phyloP scores from a whole-genome alignment of 2,888 invertebrate genomes.

The Drosophila prolongata region DNA sequence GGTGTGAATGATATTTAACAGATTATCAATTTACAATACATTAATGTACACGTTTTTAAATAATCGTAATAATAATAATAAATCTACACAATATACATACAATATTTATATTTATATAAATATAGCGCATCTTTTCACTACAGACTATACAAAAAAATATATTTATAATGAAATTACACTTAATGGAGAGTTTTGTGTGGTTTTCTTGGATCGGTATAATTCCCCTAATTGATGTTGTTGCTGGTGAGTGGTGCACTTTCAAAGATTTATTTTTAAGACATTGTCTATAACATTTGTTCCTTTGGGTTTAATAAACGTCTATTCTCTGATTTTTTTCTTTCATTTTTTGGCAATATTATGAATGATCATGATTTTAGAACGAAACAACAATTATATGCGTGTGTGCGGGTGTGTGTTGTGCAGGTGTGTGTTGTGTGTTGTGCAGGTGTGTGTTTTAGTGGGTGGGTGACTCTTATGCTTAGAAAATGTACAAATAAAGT shows the following conservation, averaged over 20 bases:
- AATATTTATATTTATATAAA: constrained; percentile 44
- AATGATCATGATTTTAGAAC: constrained; percentile 34
- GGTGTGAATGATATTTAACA: constrained; percentile 69
- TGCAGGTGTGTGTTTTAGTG: constrained; percentile 12
- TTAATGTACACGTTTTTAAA: constrained; percentile 68
- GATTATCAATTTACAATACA: constrained; percentile 65
- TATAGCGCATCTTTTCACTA: constrained; percentile 48
- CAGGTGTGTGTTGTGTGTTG: constrained; percentile 6
- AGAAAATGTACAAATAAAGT: constrained; percentile 49
- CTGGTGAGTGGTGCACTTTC: constrained; percentile 32
- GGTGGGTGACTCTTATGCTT: constrained; percentile 49
- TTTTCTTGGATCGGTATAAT: constrained; percentile 6
- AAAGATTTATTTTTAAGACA: constrained; percentile 22
- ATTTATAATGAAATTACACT: constrained; percentile 50
- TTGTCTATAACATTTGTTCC: constrained; percentile 34
- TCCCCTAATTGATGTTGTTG: constrained; percentile 20
- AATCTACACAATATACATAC: constrained; percentile 62
- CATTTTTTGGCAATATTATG: constrained; percentile 30
- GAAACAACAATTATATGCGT: constrained; percentile 54
- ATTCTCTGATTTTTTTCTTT: constrained; percentile 9
- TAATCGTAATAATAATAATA: constrained; percentile 57
- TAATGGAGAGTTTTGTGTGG: constrained; percentile 56
- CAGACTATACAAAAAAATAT: constrained; percentile 59
- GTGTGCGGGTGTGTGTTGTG: constrained; percentile 7
- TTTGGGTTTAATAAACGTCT: constrained; percentile 4